Base-by-base conservation (phyloP, 2,797 vertebrate genomes). In the Pitangus sulphuratus region DNA sequence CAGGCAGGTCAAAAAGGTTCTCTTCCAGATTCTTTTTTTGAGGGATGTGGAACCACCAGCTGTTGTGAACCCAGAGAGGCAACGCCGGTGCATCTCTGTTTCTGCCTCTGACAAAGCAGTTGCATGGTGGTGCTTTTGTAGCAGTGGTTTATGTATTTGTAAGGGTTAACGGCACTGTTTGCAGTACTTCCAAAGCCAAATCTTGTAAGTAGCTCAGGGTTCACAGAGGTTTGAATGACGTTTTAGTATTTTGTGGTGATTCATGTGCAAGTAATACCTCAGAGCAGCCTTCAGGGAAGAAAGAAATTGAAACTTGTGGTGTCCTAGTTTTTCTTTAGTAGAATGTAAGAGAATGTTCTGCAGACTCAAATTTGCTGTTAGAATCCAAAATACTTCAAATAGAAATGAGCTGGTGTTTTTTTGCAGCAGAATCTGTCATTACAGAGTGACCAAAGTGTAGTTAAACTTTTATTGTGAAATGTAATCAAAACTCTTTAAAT, bases 181-280 rank as follows among this genome's bases (percentile, higher is more conserved):
- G 33, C 65, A 45, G 28, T 69, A 8, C 9, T 28, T 86, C 58
- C 54, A 70, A 30, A 68, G 68, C 65, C 84, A 60, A 93, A 53
- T 76, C 64, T 72, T 84, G 0, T 48, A 40, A 72, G 66, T 66
- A 69, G 70, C 48, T 84, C 50, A 39, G 44, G 9, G 25, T 82
- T 28, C 51, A 31, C 53, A 68, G 26, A 78, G 40, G 13, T 75
- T 90, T 88, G 65, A 88, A 69, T 64, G 30, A 22, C 3, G 0
- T 47, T 92, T 51, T 62, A 80, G 53, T 42, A 16, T 78, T 86
- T 87, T 44, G 22, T 54, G 74, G 45, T 60, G 48, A 90, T 95
- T 94, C 56, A 54, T 6, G 26, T 89, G 68, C 61, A 90, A 86
- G 84, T 86, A 96, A 89, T 88, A 51, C 57, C 39, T 94, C 69